These are phyloP conservation scores for Pomacea canaliculata DNA, from an alignment of 2,888 invertebrate species.

Conservation along the genomic window DNA sequence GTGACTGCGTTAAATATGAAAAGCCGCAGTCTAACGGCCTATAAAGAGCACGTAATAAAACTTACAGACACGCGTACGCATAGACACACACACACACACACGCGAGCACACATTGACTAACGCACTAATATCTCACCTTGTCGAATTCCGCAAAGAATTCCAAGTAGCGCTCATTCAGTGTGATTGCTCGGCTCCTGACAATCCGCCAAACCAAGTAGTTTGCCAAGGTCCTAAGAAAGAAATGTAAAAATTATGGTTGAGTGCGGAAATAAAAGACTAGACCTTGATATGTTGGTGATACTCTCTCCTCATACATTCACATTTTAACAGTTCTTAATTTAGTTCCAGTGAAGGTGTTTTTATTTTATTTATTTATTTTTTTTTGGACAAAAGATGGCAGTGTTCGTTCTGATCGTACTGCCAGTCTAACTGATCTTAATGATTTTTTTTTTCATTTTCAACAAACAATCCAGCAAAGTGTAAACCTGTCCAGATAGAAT, in stretches of 20 bases:
- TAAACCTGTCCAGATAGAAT: too few species aligned
- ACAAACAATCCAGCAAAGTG: too few species aligned
- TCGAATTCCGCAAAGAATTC: conserved; percentile 84
- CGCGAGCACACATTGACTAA: background rate
- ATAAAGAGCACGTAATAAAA: background rate
- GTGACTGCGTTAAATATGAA: too few species aligned
- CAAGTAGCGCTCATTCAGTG: conserved; percentile 88
- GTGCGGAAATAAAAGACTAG: background rate
- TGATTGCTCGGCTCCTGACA: conserved; percentile 81
- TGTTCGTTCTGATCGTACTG: too few species aligned
- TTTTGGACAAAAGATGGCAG: too few species aligned
- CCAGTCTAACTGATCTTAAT: too few species aligned
- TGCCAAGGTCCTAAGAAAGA: conserved; percentile 75
- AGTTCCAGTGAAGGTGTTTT: too few species aligned
- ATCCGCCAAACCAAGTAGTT: conserved; percentile 85
- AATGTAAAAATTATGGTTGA: background rate
- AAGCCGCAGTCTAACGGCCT: background rate
- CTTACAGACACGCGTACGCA: background rate
- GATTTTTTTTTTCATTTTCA: too few species aligned
- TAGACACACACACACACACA: background rate
- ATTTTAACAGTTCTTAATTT: too few species aligned
- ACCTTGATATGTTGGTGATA: background rate
- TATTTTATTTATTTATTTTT: too few species aligned
- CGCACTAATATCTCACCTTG: conserved; percentile 46
- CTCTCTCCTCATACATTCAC: background rate